Conservation (phyloP, 2,113 vertebrate species). For the Xenopus tropicalis region UCB_Xtro_10.0 CM004447.2:29251501-29252000, state of each 20-base stretch:
- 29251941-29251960: too few species aligned
- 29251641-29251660: conserved; percentile 45
- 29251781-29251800: conserved; percentile 43
- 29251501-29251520: conserved; percentile 34
- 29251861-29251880: conserved; percentile 28
- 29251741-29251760: conserved; percentile 39
- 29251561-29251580: conserved; percentile 44
- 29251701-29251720: conserved; percentile 43
- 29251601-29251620: conserved; percentile 47
- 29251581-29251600: conserved; percentile 51
- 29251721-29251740: conserved; percentile 42
- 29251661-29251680: conserved; percentile 42
- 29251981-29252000: too few species aligned
- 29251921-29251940: background rate
- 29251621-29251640: conserved; percentile 31
- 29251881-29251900: conserved; percentile 24
- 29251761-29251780: conserved; percentile 37
- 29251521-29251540: conserved; percentile 47
- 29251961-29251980: too few species aligned
- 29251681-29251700: conserved; percentile 33
- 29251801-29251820: conserved; percentile 31
- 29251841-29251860: conserved; percentile 25
- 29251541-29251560: conserved; percentile 34
- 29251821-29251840: conserved; percentile 38
- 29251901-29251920: conserved; percentile 9